These are phyloP conservation scores for Plebejus argus DNA, from an alignment of 2,888 invertebrate species.

Conservation along the genomic window DNA sequence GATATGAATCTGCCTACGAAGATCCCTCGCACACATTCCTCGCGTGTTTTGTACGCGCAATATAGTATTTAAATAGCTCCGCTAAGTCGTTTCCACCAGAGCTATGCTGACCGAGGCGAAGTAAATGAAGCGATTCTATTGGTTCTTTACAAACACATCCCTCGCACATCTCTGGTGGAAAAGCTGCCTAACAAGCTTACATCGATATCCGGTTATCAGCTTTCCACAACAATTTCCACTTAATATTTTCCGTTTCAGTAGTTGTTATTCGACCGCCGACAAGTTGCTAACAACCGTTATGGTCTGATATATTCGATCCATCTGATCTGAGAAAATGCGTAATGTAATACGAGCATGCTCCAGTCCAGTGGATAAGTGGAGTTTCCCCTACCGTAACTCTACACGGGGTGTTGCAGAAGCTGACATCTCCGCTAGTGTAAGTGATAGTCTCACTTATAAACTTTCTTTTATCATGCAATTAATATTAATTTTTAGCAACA, in stretches of 20 bases:
- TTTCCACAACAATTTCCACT: neutral
- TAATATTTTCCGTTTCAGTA: neutral
- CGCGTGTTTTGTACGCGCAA: too few relatives aligned
- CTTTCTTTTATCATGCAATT: neutral
- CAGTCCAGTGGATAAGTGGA: constrained; percentile 38
- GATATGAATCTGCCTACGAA: too few relatives aligned
- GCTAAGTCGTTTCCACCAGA: too few relatives aligned
- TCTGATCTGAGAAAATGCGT: constrained; percentile 43
- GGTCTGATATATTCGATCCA: constrained; percentile 42
- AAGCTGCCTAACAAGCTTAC: neutral
- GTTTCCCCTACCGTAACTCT: constrained; percentile 33
- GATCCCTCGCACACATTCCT: too few relatives aligned
- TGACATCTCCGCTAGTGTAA: constrained; percentile 21
- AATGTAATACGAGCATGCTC: constrained; percentile 42
- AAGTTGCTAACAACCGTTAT: constrained; percentile 42
- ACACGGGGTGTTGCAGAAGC: constrained; percentile 16
- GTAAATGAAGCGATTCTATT: too few relatives aligned
- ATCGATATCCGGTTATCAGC: neutral
- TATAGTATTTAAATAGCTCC: too few relatives aligned
- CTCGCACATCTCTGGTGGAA: too few relatives aligned
- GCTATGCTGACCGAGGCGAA: too few relatives aligned
- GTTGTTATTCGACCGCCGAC: constrained; percentile 35
- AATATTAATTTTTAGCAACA: neutral
- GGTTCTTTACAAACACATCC: too few relatives aligned
- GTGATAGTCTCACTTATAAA: constrained; percentile 18